Percentiles rank a stretch among this genome's conserved stretches.
phyloP scores from a whole-genome alignment of 2,797 vertebrate genomes.

The Cryptoprocta ferox region DNA sequence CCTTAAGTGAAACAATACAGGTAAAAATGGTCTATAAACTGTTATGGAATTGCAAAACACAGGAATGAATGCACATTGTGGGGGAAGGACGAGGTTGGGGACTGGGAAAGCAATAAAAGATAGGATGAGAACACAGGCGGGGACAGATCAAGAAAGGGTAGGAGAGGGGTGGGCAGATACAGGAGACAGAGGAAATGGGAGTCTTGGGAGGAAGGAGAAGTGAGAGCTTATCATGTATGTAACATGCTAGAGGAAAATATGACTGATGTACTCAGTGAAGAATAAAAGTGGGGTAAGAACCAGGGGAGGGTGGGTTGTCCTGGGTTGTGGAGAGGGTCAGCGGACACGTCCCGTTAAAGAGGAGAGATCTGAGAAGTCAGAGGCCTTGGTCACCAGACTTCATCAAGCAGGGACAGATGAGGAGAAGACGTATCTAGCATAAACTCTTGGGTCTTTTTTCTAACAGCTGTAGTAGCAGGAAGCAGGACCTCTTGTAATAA shows the following conservation, averaged over 20 bases:
- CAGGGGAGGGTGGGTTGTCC: too few relatives aligned
- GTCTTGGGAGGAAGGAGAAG: not conserved
- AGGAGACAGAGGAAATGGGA: not conserved
- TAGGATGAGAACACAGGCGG: not conserved
- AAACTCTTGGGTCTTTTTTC: not conserved
- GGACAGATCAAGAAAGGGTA: not conserved
- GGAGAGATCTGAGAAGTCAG: not conserved
- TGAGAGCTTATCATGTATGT: not conserved
- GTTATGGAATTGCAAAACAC: not conserved
- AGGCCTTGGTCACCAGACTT: not conserved
- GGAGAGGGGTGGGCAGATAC: not conserved
- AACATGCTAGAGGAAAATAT: not conserved
- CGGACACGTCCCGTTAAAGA: not conserved
- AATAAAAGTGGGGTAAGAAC: not conserved
- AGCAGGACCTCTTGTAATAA: not conserved
- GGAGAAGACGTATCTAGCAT: not conserved
- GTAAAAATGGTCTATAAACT: not conserved
- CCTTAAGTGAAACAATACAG: not conserved
- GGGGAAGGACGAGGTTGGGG: not conserved
- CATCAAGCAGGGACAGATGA: not conserved
- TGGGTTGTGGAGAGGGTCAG: not conserved
- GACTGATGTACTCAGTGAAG: not conserved
- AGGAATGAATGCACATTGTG: not conserved
- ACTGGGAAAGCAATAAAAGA: not conserved
- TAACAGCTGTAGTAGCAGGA: not conserved